Base-by-base conservation (phyloP, 2,113 vertebrate genomes). In the Puffinus mauretanicus region DNA sequence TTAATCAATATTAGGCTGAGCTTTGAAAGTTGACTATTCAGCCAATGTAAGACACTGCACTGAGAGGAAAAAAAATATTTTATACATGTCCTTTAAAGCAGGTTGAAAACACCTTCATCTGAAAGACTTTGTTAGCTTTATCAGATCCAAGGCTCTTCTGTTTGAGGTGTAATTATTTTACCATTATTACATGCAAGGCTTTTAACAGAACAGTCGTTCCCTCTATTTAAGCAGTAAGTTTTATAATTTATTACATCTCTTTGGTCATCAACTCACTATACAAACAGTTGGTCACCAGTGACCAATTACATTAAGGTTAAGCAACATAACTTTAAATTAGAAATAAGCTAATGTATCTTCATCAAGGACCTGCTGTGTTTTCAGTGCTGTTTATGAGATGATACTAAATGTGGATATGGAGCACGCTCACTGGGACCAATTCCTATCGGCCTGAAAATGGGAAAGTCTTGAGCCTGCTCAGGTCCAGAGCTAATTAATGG, bases 251-350 rank as follows among this genome's bases (percentile, higher is more conserved):
- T 98, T 97, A 83, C 97, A 97, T 97, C 96, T 96, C 97, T 96
- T 93, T 97, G 97, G 98, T 98, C 98, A 98, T 98, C 98, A 98
- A 97, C 97, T 98, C 94, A 79, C 97, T 96, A 97, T 97, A 97
- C 98, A 98, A 98, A 98, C 98, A 97, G 98, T 98, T 98, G 97
- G 98, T 98, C 98, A 99, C 98, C 84, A 82, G 99, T 99, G 98
- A 99, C 98, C 98, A 99, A 99, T 99, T 99, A 99, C 98, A 97
- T 96, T 95, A 96, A 98, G 97, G 98, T 97, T 98, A 98, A 98
- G 98, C 98, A 98, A 97, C 95, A 97, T 98, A 98, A 98, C 97
- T 97, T 97, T 96, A 97, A 98, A 97, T 98, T 98, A 98, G 98
- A 97, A 98, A 97, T 98, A 98, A 98, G 97, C 97, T 98, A 98